phyloP scores from a whole-genome alignment of 1,140 invertebrate species.

The Dendroctonus valens region DNA sequence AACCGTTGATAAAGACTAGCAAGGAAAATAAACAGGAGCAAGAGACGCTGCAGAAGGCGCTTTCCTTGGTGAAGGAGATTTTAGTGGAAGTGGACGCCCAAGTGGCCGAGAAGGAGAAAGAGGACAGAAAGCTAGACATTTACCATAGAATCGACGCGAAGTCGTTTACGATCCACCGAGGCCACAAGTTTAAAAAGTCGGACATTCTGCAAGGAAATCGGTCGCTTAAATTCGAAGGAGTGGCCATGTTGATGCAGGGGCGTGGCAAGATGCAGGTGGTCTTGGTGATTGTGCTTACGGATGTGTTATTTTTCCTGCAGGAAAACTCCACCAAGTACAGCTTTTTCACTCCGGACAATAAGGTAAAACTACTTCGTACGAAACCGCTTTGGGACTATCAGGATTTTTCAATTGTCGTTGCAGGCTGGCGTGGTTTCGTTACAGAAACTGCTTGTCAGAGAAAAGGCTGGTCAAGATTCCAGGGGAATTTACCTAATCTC shows the following conservation, averaged over 20 bases:
- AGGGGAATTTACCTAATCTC: constrained; percentile 87
- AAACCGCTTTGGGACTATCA: constrained; percentile 1
- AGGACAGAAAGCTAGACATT: constrained; percentile 87
- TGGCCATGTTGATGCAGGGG: constrained; percentile 80
- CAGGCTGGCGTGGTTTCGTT: constrained; percentile 87
- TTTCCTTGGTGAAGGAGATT: constrained; percentile 81
- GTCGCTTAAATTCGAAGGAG: constrained; percentile 82
- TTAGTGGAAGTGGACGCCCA: constrained; percentile 85
- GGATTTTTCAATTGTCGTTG: constrained; percentile 33
- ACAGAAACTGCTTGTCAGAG: constrained; percentile 85
- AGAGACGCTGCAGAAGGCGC: constrained; percentile 69
- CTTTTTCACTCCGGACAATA: constrained; percentile 85
- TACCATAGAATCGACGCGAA: constrained; percentile 91
- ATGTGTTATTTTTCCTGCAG: constrained; percentile 87
- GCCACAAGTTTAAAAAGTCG: constrained; percentile 91
- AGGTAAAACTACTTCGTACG: constrained; percentile 52
- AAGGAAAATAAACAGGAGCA: constrained; percentile 74
- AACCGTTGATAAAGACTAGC: constrained; percentile 87
- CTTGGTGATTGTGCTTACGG: constrained; percentile 84
- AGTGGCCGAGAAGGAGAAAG: constrained; percentile 87
- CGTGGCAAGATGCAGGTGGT: constrained; percentile 80
- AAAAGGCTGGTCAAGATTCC: constrained; percentile 88
- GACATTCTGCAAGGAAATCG: constrained; percentile 82
- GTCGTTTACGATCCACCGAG: constrained; percentile 79
- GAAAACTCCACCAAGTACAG: constrained; percentile 82